These are phyloP conservation scores for Neogale vison DNA, from an alignment of 2,113 vertebrate genomes.

Conservation along the genomic window DNA sequence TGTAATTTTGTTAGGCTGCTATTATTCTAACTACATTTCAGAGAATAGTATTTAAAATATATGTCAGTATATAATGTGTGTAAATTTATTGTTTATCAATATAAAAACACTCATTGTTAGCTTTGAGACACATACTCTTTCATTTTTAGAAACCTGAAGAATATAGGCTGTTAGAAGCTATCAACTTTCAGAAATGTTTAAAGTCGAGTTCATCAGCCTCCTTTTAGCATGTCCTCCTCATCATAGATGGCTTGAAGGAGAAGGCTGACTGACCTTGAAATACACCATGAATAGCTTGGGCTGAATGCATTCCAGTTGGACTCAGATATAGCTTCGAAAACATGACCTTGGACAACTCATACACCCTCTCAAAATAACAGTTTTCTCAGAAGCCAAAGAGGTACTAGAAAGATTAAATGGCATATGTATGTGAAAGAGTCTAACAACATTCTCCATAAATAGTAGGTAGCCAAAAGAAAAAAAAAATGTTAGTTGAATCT, in stretches of 20 bases:
- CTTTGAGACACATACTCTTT: not conserved
- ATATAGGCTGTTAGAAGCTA: not conserved
- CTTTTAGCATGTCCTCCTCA: fast-evolving
- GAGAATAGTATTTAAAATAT: slow-evolving; percentile 25
- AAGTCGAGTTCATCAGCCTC: not conserved
- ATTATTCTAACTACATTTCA: not conserved
- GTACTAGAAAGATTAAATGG: not conserved
- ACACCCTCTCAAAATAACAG: not conserved
- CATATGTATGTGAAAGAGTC: not conserved
- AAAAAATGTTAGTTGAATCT: not conserved
- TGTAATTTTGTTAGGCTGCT: slow-evolving; percentile 48
- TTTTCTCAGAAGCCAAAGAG: not conserved
- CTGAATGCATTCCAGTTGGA: not conserved
- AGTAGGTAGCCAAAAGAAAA: not conserved
- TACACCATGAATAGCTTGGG: not conserved
- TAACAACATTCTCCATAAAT: not conserved
- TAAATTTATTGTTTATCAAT: slow-evolving; percentile 16
- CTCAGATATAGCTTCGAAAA: not conserved
- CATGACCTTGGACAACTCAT: not conserved
- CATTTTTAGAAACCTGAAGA: not conserved
- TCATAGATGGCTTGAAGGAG: not conserved
- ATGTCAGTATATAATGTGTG: slow-evolving; percentile 9
- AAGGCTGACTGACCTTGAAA: not conserved
- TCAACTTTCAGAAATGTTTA: not conserved
- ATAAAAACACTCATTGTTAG: slow-evolving; percentile 29